A percentile compares a stretch with the other conserved stretches of the same genome.
Conservation (phyloP, 1,140 invertebrate genomes). For the Harpegnathos saltator region DNA sequence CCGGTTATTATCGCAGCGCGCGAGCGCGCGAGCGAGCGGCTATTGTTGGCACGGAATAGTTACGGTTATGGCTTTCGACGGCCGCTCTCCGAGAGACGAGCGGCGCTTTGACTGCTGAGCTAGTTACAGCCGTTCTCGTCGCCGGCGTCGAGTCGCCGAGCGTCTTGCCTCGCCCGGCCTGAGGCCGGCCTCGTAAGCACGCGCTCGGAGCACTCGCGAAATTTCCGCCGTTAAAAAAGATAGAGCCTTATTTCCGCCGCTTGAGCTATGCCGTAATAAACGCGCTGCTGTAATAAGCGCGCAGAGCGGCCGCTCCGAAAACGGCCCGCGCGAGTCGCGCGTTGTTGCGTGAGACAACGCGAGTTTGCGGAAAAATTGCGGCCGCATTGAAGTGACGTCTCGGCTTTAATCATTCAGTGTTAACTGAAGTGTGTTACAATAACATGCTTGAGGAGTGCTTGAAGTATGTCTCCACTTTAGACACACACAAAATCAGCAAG, state of each 20-base stretch:
- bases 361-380: background rate
- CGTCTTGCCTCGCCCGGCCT: background rate
- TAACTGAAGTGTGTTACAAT: no score
- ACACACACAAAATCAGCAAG: no score
- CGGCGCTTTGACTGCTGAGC: slow-evolving; percentile 44
- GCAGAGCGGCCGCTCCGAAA: background rate
- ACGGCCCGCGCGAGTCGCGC: background rate
- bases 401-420: background rate
- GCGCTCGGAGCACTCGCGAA: slow-evolving; percentile 9
- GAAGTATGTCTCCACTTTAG: no score
- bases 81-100: background rate
- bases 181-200: slow-evolving; percentile 11
- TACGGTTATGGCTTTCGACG: slow-evolving; percentile 54
- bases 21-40: background rate
- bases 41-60: slow-evolving; percentile 55
- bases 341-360: background rate
- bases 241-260: slow-evolving; percentile 32
- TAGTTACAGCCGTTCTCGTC: slow-evolving; percentile 51
- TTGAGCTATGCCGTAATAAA: slow-evolving; percentile 20
- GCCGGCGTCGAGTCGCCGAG: slow-evolving; percentile 19
- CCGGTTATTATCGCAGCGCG: slow-evolving; percentile 35
- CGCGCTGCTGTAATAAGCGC: background rate
- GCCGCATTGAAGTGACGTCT: background rate
- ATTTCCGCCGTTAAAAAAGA: slow-evolving; percentile 43
- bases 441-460: no score